Percentiles rank a stretch among this genome's conserved stretches.
Conservation (phyloP, 2,113 vertebrate species). For the Petrocephalus zakoni region DNA sequence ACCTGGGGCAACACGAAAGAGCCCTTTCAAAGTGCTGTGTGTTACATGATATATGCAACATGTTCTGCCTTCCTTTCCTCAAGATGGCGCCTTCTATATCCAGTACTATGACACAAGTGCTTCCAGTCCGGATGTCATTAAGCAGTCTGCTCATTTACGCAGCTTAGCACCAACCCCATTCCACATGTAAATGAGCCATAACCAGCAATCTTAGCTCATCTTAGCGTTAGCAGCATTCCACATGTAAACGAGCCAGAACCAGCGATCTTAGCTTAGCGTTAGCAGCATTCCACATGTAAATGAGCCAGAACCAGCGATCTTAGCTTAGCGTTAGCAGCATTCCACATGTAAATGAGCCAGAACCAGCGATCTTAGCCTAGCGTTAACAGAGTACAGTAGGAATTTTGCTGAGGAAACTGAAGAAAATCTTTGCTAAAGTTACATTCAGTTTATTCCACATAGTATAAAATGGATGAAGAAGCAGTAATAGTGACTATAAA, state of each 20-base stretch:
- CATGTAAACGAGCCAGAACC: background rate
- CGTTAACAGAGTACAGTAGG: background rate
- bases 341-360: background rate
- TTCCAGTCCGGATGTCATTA: background rate
- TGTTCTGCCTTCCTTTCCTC: background rate
- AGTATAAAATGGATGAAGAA: background rate
- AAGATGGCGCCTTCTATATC: background rate
- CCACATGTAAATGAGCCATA: background rate
- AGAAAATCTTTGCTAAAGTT: background rate
- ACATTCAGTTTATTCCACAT: background rate
- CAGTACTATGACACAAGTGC: background rate
- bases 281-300: background rate
- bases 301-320: background rate
- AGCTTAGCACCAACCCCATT: background rate
- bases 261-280: background rate
- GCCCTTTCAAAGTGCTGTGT: background rate
- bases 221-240: background rate
- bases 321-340: background rate
- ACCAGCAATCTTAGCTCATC: background rate
- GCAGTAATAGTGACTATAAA: background rate
- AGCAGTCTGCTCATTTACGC: background rate
- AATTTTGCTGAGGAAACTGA: background rate
- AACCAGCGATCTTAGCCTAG: background rate
- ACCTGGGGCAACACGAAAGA: background rate
- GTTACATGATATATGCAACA: background rate